Evolutionary conservation across 2,888 invertebrate genomes (phyloP).

Genomic region (Sepiola atlantica): DNA sequence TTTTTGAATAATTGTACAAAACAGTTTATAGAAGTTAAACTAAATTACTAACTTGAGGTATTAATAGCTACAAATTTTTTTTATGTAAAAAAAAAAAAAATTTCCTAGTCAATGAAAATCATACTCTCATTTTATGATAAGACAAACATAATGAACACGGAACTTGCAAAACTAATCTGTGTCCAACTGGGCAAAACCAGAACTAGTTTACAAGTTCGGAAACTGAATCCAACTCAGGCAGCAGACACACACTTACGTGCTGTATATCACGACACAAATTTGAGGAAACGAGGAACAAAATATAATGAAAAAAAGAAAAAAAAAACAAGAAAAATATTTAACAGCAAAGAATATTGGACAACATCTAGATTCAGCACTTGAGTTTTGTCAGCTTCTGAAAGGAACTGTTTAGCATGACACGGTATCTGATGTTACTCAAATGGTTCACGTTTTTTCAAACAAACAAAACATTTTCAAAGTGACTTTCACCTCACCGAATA

Average conservation of each 20-base stretch:
- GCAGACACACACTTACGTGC: slow-evolving; percentile 32
- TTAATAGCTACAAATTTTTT: neutral
- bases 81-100: neutral
- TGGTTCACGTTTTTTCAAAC: too few relatives aligned
- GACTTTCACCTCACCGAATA: too few relatives aligned
- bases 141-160: neutral
- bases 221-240: neutral
- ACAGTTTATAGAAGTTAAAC: neutral
- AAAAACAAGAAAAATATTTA: neutral
- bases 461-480: too few relatives aligned
- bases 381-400: too few relatives aligned
- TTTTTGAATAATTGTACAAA: neutral
- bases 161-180: neutral
- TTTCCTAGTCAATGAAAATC: neutral
- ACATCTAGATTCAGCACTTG: neutral
- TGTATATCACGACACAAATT: slow-evolving; percentile 13
- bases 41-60: neutral
- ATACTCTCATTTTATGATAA: neutral
- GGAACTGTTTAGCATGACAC: too few relatives aligned
- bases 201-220: neutral
- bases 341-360: neutral
- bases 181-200: neutral
- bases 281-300: neutral
- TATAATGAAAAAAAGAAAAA: neutral
- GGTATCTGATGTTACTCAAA: too few relatives aligned